Evolutionary conservation across 2,797 vertebrate genomes (phyloP), one percentile per base, ranked within the genome.

Genomic region (Sphenodon punctatus): DNA sequence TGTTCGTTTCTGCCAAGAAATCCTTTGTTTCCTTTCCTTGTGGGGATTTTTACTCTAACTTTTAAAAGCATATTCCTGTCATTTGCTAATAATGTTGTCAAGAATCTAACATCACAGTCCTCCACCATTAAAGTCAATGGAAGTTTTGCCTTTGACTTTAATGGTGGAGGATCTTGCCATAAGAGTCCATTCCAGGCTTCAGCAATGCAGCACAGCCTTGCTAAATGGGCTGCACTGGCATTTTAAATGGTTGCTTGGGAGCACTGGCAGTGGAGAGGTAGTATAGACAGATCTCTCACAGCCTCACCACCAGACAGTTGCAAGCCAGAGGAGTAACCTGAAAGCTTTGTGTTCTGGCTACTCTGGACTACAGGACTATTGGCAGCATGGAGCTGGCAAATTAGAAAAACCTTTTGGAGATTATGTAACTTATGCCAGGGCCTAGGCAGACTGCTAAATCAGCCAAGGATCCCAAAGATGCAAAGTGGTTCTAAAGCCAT

Each of bases 1-100:
- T 95, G 51, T 93, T 89, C 77, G 85, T 36, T 94, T 89, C 92
- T 95, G 85, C 91, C 92, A 83, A 87, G 84, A 89, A 78, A 88
- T 91, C 87, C 66, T 92, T 92, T 86, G 92, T 94, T 88, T 90
- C 71, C 85, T 89, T 88, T 89, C 83, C 86, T 93, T 89, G 56
- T 55, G 83, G 83, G 82, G 75, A 79, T 91, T 89, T 85, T 92
- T 92, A 92, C 86, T 90, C 87, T 84, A 92, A 93, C 89, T 87
- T 91, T 36, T 34, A 39, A 6, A 38, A 90, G 78, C 85, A 92
- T 78, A 88, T 90, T 92, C 92, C 75, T 87, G 88, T 86, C 41
- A 63, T 67, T 66, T 78, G 59, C 11, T 17, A 36, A 48, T 5
- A 69, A 41, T 46, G 39, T 59, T 72, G 76, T 48, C 63, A 63